A percentile compares a stretch with the other conserved stretches of the same genome.
These are phyloP conservation scores for Hippopotamus amphibius DNA, from an alignment of 2,113 vertebrate genomes.

Conservation along the genomic window DNA sequence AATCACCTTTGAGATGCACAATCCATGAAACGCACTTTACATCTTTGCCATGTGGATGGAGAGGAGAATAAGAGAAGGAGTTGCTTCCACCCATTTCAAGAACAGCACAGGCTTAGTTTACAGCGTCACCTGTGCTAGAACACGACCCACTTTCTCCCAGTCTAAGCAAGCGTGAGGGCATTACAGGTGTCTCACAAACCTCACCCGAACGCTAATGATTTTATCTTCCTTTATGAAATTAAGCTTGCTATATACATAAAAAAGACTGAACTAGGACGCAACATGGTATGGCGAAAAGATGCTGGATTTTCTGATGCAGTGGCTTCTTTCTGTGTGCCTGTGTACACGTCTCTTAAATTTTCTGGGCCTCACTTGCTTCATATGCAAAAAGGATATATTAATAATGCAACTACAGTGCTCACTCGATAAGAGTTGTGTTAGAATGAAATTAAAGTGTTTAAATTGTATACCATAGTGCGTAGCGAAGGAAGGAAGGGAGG, in stretches of 20 bases:
- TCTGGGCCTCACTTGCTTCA: conserved; percentile 20
- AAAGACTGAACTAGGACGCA: neutral
- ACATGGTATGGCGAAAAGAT: neutral
- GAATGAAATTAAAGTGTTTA: neutral
- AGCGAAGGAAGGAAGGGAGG: neutral
- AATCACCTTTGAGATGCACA: neutral
- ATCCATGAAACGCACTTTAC: neutral
- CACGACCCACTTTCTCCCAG: neutral
- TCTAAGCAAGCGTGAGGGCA: neutral
- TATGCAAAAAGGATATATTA: neutral
- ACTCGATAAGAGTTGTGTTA: neutral
- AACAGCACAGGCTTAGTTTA: neutral
- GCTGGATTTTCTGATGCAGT: neutral
- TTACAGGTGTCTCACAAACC: neutral
- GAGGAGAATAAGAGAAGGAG: neutral
- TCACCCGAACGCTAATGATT: neutral
- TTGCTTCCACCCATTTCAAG: neutral
- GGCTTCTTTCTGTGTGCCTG: neutral
- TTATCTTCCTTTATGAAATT: neutral
- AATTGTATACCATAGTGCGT: neutral
- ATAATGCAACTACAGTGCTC: neutral
- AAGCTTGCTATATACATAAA: neutral
- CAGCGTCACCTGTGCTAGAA: neutral
- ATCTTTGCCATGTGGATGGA: neutral
- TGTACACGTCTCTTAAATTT: neutral